These are phyloP conservation scores for Larimichthys polyactis DNA, from an alignment of 2,113 vertebrate genomes.

Conservation along the genomic window DNA sequence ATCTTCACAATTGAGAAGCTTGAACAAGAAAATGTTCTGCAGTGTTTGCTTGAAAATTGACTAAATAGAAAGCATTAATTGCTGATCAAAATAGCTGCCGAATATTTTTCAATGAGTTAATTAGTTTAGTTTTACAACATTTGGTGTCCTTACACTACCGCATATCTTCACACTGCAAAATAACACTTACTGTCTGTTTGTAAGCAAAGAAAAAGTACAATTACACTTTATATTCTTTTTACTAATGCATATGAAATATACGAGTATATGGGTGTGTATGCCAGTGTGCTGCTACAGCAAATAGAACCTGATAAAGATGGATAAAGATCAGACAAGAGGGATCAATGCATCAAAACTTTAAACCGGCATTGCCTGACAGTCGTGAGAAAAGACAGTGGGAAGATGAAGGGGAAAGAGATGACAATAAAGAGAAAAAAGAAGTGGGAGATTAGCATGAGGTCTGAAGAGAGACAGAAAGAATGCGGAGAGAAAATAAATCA, in stretches of 20 bases:
- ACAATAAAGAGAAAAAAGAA: constrained; percentile 7
- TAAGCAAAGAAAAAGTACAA: neutral
- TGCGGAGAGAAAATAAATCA: constrained; percentile 33
- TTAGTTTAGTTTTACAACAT: no score
- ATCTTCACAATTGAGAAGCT: no score
- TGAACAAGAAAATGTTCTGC: no score
- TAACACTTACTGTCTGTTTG: neutral
- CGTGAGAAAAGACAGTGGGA: neutral
- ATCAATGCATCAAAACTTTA: neutral
- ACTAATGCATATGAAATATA: neutral
- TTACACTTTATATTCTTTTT: neutral
- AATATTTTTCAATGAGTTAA: no score
- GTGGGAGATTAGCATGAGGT: neutral
- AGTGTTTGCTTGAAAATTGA: no score
- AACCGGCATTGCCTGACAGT: neutral
- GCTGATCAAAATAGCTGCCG: no score
- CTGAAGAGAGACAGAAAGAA: constrained; percentile 6
- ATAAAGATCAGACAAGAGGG: constrained; percentile 1
- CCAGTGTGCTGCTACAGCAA: neutral
- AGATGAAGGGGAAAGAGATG: constrained; percentile 7
- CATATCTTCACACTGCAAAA: no score
- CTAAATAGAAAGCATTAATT: no score
- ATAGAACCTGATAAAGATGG: neutral
- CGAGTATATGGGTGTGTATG: neutral
- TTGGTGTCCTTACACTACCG: no score